Conservation (phyloP, 2,888 invertebrate species). For the Rhaphigaster nebulosa region DNA sequence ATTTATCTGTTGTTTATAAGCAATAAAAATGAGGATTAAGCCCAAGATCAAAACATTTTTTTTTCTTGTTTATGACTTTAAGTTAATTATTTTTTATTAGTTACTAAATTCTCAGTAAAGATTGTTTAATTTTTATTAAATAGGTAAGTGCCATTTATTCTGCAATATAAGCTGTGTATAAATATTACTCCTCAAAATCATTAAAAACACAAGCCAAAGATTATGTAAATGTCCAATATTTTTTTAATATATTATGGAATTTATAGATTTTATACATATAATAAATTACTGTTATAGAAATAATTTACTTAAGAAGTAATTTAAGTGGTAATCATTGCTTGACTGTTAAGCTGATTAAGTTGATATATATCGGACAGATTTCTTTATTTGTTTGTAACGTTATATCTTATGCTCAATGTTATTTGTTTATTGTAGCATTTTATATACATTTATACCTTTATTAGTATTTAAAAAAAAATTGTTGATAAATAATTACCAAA, state of each 20-base stretch:
- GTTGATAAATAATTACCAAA: not conserved
- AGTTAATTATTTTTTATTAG: not conserved
- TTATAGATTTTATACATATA: not conserved
- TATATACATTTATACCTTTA: constrained; percentile 22
- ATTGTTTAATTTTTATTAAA: not conserved
- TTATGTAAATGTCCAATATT: constrained; percentile 6
- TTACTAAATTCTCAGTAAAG: not conserved
- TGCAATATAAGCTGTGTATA: not conserved
- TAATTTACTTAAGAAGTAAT: not conserved
- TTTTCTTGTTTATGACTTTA: not conserved
- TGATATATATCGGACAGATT: not conserved
- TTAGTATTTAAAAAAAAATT: not conserved
- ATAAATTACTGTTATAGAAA: not conserved
- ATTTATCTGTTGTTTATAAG: not conserved
- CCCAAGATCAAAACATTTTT: not conserved
- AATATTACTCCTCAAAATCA: not conserved
- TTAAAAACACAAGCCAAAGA: not conserved
- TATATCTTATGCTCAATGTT: not conserved
- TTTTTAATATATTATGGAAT: not conserved
- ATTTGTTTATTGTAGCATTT: not conserved
- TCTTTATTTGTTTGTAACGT: not conserved
- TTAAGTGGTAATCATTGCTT: not conserved
- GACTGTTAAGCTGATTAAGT: not conserved
- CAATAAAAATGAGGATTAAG: not conserved
- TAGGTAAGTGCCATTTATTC: not conserved